Conservation (phyloP, 2,888 invertebrate species). For the Zhengitettix transpicula region DNA sequence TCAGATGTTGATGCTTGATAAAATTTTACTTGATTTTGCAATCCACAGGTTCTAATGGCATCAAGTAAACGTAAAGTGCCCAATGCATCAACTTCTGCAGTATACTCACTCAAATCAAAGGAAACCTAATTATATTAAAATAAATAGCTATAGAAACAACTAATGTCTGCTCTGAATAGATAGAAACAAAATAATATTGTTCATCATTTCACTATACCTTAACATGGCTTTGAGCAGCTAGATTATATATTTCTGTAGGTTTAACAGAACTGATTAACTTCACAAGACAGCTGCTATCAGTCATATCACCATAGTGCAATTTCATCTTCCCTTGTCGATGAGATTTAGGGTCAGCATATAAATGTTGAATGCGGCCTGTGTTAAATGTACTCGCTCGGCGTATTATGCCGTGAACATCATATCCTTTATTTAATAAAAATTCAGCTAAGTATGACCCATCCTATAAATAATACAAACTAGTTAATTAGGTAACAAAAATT, state of each 20-base stretch:
- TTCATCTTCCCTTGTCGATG: conserved; percentile 83
- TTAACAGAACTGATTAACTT: conserved; percentile 63
- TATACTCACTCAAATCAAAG: conserved; percentile 96
- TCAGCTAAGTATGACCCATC: conserved; percentile 97
- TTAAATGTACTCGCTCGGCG: conserved; percentile 91
- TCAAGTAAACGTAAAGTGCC: conserved; percentile 82
- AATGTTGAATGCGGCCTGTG: conserved; percentile 87
- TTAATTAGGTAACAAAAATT: background rate
- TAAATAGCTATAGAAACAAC: background rate
- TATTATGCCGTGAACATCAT: conserved; percentile 91
- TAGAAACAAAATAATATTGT: background rate
- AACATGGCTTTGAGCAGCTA: conserved; percentile 97
- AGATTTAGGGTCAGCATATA: conserved; percentile 78
- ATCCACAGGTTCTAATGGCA: conserved; percentile 75
- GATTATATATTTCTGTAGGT: conserved; percentile 92
- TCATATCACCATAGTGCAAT: conserved; percentile 96
- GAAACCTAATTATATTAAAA: conserved; percentile 41
- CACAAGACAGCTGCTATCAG: conserved; percentile 88
- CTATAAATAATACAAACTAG: conserved; percentile 31
- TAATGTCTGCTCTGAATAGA: background rate
- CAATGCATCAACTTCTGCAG: conserved; percentile 94
- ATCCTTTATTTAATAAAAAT: conserved; percentile 78
- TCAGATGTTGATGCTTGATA: conserved; percentile 96
- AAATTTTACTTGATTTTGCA: conserved; percentile 65
- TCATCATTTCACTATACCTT: conserved; percentile 42